Evolutionary conservation across 2,113 vertebrate genomes (phyloP), one percentile per base, ranked within the genome.

Genomic region (Salvelinus fontinalis): DNA sequence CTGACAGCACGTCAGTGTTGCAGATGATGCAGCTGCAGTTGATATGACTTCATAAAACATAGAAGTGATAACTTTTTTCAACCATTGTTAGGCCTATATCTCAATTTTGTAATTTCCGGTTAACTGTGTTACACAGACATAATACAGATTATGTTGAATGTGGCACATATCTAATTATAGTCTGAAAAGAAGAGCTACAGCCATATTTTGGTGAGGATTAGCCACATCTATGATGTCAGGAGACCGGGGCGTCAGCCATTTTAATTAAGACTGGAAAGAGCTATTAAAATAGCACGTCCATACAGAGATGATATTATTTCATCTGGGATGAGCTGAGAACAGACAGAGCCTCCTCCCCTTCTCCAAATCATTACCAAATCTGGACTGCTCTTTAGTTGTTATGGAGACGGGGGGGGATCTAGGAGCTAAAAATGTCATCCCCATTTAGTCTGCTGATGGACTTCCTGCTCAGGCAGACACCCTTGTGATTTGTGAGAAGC

Each of bases 231-330:
- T 79, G 81, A 67, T 75, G 84, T 82, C 73, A 81, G 73, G 74
- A 76, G 76, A 84, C 71, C 75, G 64, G 76, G 78, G 71, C 64
- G 73, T 84, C 77, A 83, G 83, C 73, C 79, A 78, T 82, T 88
- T 89, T 88, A 89, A 92, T 92, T 87, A 91, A 85, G 77, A 85
- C 67, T 79, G 67, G 74, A 29, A 73, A 34, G 68, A 73, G 62
- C 64, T 80, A 81, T 68, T 70, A 86, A 89, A 89, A 87, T 87
- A 89, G 82, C 79, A 84, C 79, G 79, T 79, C 75, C 62, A 22
- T 31, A 75, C 73, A 83, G 79, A 76, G 83, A 85, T 76, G 62
- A 60, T 86, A 82, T 67, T 54, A 78, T 83, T 78, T 65, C 2
- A 62, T 24, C 59, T 20, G 5, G n/a, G n/a, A 62, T 62, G 59